Evolutionary conservation across 2,888 invertebrate genomes (phyloP).

Genomic region (Apamea epomidion): DNA sequence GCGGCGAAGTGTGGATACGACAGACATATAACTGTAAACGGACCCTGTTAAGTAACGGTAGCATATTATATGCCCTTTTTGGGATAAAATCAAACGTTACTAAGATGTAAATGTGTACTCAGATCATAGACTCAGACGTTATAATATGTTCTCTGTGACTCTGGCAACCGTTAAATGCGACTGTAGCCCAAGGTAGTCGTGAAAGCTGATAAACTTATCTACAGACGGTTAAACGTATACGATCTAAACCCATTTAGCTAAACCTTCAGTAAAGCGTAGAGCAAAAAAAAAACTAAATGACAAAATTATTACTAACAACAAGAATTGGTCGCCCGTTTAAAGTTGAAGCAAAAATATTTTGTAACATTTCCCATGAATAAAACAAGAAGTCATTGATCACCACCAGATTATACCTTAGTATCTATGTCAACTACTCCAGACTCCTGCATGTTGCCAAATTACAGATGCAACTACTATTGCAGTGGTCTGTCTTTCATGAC

Average conservation of each 20-base stretch:
- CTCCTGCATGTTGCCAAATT: not conserved
- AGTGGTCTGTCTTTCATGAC: not conserved
- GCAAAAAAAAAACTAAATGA: not conserved
- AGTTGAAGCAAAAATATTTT: not conserved
- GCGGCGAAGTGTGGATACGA: conserved; percentile 79
- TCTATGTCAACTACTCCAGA: too few species aligned
- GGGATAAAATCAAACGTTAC: conserved; percentile 12
- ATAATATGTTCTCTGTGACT: not conserved
- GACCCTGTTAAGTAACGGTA: conserved; percentile 37
- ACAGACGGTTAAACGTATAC: not conserved
- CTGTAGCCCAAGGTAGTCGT: not conserved
- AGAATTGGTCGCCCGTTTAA: not conserved
- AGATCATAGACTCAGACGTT: not conserved
- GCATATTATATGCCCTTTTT: conserved; percentile 26
- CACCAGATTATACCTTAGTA: not conserved
- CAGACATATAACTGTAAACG: conserved; percentile 62
- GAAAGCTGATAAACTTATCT: not conserved
- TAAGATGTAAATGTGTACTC: conserved; percentile 2
- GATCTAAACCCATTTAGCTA: not conserved
- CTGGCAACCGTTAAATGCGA: not conserved
- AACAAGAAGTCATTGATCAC: not conserved
- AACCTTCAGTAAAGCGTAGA: not conserved
- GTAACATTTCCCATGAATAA: not conserved
- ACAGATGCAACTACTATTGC: not conserved
- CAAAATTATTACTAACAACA: not conserved